These are phyloP conservation scores for Alloplasta piceator DNA, from an alignment of 2,888 invertebrate genomes.

Conservation along the genomic window DNA sequence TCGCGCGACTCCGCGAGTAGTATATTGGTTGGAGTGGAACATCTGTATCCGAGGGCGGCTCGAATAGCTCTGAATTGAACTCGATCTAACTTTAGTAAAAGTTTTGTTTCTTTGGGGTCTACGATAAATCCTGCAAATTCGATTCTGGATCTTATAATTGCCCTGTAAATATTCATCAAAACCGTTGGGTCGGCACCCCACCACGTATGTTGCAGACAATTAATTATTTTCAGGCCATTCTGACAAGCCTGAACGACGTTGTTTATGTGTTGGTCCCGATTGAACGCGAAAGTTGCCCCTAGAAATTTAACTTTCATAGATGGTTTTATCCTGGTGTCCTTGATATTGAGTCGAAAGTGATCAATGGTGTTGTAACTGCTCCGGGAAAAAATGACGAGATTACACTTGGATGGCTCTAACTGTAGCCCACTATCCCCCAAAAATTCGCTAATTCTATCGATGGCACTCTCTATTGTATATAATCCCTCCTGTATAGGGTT, in stretches of 20 bases:
- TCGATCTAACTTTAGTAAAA: background rate
- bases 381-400: background rate
- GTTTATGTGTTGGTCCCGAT: slow-evolving; percentile 18
- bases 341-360: too few relatives aligned
- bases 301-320: background rate
- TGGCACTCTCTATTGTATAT: background rate
- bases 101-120: background rate
- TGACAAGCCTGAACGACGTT: slow-evolving; percentile 30
- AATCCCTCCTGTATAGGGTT: background rate
- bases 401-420: slow-evolving; percentile 3
- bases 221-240: slow-evolving; percentile 36
- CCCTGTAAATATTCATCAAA: slow-evolving; percentile 43
- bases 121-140: slow-evolving; percentile 48
- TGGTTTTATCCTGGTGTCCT: too few relatives aligned
- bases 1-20: slow-evolving; percentile 39
- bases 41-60: slow-evolving; percentile 34
- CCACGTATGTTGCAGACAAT: slow-evolving; percentile 44
- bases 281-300: background rate
- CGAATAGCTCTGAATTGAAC: slow-evolving; percentile 32
- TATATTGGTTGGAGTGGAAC: slow-evolving; percentile 39
- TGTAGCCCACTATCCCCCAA: background rate
- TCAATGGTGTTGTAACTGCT: background rate
- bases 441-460: background rate
- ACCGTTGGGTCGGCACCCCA: slow-evolving; percentile 39
- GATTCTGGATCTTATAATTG: slow-evolving; percentile 46